These are phyloP conservation scores for Lacanobia oleracea DNA, from an alignment of 2,888 invertebrate genomes.

Conservation along the genomic window DNA sequence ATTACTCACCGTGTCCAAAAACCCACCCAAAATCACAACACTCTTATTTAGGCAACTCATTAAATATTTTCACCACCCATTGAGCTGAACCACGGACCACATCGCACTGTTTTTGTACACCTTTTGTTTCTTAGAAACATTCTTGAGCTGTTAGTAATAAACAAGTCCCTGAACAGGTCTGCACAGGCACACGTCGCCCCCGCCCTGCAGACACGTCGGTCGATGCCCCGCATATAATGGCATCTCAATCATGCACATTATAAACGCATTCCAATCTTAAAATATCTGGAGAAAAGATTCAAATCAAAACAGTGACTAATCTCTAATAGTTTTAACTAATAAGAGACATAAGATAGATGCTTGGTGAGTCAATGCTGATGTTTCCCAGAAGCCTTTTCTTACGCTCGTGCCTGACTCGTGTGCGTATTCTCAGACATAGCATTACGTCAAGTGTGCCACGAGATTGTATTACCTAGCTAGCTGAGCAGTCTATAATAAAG, in stretches of 20 bases:
- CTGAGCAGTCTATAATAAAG: not conserved
- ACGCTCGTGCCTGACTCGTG: constrained; percentile 2
- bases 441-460: constrained; percentile 16
- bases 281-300: not conserved
- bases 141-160: constrained; percentile 61
- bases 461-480: not conserved
- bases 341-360: not conserved
- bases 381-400: constrained; percentile 11
- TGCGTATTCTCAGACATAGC: constrained; percentile 15
- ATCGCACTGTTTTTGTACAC: constrained; percentile 22
- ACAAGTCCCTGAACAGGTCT: constrained; percentile 39
- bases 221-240: constrained; percentile 29
- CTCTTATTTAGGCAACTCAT: constrained; percentile 17
- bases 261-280: constrained; percentile 3
- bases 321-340: not conserved
- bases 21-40: constrained; percentile 5
- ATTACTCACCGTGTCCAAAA: constrained; percentile 49
- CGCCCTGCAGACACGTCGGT: constrained; percentile 25
- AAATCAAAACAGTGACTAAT: constrained; percentile 17
- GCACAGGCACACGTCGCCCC: constrained; percentile 46
- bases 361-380: constrained; percentile 7
- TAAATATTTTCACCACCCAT: constrained; percentile 44
- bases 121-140: constrained; percentile 59
- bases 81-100: constrained; percentile 16
- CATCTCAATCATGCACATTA: constrained; percentile 7